Conservation (phyloP, 1,140 invertebrate species). For the Campoletis sonorensis region DNA sequence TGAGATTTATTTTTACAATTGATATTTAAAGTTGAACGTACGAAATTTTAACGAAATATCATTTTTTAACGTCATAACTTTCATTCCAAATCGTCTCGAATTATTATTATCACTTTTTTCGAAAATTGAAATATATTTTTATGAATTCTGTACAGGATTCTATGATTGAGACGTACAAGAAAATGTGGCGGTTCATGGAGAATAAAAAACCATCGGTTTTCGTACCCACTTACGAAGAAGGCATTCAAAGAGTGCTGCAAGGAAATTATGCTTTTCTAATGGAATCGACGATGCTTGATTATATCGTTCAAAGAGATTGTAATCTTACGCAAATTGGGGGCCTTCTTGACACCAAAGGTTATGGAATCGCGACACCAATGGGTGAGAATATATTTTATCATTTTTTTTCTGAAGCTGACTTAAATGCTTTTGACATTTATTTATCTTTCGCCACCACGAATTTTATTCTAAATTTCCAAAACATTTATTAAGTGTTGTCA, state of each 20-base stretch:
- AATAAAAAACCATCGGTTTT: conserved; percentile 85
- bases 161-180: conserved; percentile 89
- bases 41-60: neutral
- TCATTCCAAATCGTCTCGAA: neutral
- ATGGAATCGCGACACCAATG: conserved; percentile 80
- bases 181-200: conserved; percentile 93
- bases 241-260: conserved; percentile 85
- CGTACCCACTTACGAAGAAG: conserved; percentile 86
- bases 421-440: too few species aligned
- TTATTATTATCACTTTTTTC: neutral
- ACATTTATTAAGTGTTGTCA: too few species aligned
- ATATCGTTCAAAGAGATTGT: conserved; percentile 91
- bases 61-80: neutral
- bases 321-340: conserved; percentile 96
- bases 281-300: conserved; percentile 96
- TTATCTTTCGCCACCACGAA: too few species aligned
- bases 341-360: conserved; percentile 90
- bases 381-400: conserved; percentile 62
- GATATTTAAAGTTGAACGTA: too few species aligned
- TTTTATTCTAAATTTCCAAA: too few species aligned
- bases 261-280: conserved; percentile 94
- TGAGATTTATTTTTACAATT: too few species aligned
- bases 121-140: neutral
- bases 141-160: conserved; percentile 79
- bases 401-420: too few species aligned